phyloP scores from a whole-genome alignment of 1,140 invertebrate genomes.

The Zaprionus nigranus region DNA sequence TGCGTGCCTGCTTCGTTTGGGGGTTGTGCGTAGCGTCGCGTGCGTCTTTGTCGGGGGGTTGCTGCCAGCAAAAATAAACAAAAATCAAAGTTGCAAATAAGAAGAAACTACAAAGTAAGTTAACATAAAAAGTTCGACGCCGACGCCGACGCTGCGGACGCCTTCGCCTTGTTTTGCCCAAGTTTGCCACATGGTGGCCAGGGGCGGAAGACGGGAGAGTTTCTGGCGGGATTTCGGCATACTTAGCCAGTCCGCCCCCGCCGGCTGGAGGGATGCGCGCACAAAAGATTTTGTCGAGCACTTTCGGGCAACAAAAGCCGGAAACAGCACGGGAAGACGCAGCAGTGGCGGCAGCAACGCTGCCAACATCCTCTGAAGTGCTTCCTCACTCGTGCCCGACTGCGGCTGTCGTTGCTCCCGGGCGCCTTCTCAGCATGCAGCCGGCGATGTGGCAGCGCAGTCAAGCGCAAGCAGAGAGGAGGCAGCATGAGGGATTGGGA shows the following conservation, averaged over 20 bases:
- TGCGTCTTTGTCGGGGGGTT: conserved; percentile 34
- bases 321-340: conserved; percentile 69
- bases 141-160: conserved; percentile 24
- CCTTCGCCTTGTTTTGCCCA: conserved; percentile 72
- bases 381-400: conserved; percentile 55
- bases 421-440: conserved; percentile 68
- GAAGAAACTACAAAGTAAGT: conserved; percentile 83
- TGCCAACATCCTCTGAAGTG: conserved; percentile 80
- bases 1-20: conserved; percentile 2
- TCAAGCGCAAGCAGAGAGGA: conserved; percentile 67
- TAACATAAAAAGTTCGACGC: conserved; percentile 75
- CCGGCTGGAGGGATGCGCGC: conserved; percentile 18
- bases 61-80: conserved; percentile 76
- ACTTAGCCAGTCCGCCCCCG: conserved; percentile 49
- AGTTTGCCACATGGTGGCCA: conserved; percentile 52
- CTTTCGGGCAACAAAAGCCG: conserved; percentile 79
- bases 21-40: conserved; percentile 38
- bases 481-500: background rate
- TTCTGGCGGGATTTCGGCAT: conserved; percentile 35
- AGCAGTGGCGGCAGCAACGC: conserved; percentile 39
- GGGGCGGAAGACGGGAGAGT: background rate
- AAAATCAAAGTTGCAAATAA: conserved; percentile 83
- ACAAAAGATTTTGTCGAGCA: conserved; percentile 80
- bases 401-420: conserved; percentile 15
- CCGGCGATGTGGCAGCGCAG: conserved; percentile 64